phyloP scores from a whole-genome alignment of 2,113 vertebrate genomes.

The Istiophorus platypterus region DNA sequence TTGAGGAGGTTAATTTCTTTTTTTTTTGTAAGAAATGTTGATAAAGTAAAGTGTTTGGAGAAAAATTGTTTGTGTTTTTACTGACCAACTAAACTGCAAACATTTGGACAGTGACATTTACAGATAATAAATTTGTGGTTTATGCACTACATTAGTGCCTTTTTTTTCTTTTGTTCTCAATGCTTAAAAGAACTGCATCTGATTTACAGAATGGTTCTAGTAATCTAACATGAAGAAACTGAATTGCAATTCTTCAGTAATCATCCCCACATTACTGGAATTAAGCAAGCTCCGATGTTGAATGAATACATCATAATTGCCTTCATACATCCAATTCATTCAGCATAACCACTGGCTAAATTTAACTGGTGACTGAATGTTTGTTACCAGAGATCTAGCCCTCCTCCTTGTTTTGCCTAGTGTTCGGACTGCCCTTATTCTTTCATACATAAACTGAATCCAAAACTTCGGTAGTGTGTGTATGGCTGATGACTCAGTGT shows the following conservation, averaged over 20 bases:
- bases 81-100: background rate
- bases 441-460: slow-evolving; percentile 10
- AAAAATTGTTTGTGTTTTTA: slow-evolving; percentile 32
- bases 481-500: slow-evolving; percentile 5
- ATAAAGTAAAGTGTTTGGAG: slow-evolving; percentile 65
- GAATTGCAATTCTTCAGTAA: background rate
- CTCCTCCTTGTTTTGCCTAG: background rate
- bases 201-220: background rate
- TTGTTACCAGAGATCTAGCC: background rate
- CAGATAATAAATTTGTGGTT: background rate
- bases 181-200: background rate
- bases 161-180: background rate
- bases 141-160: background rate
- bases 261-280: background rate
- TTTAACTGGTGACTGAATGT: background rate
- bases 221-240: background rate
- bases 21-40: slow-evolving; percentile 64
- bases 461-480: background rate
- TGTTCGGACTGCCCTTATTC: background rate
- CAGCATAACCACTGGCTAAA: background rate
- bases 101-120: background rate
- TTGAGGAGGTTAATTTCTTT: slow-evolving; percentile 48
- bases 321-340: background rate
- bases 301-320: background rate
- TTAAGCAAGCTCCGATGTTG: background rate